Base-by-base conservation (phyloP, 2,797 vertebrate species). In the Poeciliopsis presidionis region DNA sequence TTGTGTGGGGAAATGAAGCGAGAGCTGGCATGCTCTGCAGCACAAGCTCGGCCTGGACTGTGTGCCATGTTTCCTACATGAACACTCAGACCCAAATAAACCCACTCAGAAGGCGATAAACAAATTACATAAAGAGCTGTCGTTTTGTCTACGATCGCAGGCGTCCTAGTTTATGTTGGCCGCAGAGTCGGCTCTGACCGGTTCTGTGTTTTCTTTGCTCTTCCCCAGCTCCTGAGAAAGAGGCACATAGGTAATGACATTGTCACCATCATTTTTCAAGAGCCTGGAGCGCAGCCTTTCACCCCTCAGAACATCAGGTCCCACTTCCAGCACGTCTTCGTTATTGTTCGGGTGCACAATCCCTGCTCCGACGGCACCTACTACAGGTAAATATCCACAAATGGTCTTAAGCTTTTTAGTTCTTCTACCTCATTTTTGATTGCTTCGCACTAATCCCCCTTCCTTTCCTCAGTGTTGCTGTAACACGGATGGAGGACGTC, bases 231-330 rank as follows among this genome's bases (percentile, higher is more conserved):
- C 30, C 92, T 99, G 71, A 94, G 98, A 83, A 99, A 99, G 93
- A 94, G 98, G 76, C 98, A 99, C 95, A 99, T 99, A 49, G 98
- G 98, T 41, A 99, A 99, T 4, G 98, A 99, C 92, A 99, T 99
- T 2, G 98, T 99, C 89, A 99, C 98, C 73, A 96, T 99, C 91
- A 97, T 99, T 94, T 99, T 99, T 94, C 98, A 99, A 84, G 98
- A 99, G 85, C 97, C 97, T 0, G 98, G 97, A 1, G 97, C 97
- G 0, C 75, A 96, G 80, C 96, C 98, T 2, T 99, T 99, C 94
- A 99, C 98, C 0, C 98, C 98, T 0, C 97, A 97, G 88, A 98
- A 96, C 73, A 95, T 99, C 78, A 96, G 98, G 6, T 99, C 98
- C 0, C 98, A 99, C 88, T 99, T 99, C 92, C 98, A 99, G 89